phyloP scores from a whole-genome alignment of 1,140 invertebrate species.

The Heliconius hewitsoni region DNA sequence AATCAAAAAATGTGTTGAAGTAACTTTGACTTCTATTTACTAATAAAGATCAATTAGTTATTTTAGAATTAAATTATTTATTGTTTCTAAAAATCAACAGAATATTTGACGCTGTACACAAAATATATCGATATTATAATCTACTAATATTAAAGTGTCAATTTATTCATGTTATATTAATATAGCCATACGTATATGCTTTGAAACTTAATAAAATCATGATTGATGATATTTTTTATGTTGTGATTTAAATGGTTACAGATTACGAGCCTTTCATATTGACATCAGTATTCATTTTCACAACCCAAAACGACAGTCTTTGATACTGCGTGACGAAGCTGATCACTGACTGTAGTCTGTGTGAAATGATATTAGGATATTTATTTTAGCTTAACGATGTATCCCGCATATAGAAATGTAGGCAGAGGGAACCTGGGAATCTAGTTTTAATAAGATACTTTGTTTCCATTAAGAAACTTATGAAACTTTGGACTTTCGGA shows the following conservation, averaged over 20 bases:
- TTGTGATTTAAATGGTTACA: neutral
- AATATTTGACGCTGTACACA: neutral
- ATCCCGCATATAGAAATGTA: too few species aligned
- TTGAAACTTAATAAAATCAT: neutral
- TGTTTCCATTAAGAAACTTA: too few species aligned
- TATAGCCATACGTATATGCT: neutral
- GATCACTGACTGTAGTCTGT: neutral
- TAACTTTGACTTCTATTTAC: too few species aligned
- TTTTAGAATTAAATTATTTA: too few species aligned
- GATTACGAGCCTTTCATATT: neutral
- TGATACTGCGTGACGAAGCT: constrained; percentile 1
- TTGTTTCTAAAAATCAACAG: neutral
- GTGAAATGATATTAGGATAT: too few species aligned
- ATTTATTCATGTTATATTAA: constrained; percentile 1
- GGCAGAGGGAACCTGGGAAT: too few species aligned
- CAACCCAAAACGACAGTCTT: neutral
- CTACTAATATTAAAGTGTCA: constrained; percentile 3
- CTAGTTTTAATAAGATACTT: too few species aligned
- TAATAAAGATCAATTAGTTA: too few species aligned
- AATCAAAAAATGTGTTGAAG: too few species aligned
- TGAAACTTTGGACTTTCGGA: too few species aligned
- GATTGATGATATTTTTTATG: constrained; percentile 1
- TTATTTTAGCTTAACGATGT: too few species aligned
- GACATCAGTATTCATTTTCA: neutral
- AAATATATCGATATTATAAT: neutral